These are phyloP conservation scores for Pristionchus japonicus DNA, from an alignment of 2,888 invertebrate genomes.

Conservation along the genomic window DNA sequence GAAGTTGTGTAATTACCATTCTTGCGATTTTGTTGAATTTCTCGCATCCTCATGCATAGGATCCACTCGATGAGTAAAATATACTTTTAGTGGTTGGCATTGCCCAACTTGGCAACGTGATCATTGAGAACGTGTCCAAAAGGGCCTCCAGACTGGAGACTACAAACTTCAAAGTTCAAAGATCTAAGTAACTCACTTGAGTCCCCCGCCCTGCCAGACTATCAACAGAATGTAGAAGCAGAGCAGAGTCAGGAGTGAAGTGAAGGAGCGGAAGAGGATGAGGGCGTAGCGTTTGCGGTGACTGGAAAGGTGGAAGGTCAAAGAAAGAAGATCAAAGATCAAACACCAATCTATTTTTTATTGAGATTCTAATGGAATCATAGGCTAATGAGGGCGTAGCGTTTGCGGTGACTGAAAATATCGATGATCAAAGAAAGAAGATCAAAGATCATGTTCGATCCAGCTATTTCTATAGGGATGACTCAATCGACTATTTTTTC, in stretches of 20 bases:
- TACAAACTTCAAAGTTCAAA: slow-evolving; percentile 1
- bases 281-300: slow-evolving; percentile 69
- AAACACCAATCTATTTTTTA: neutral
- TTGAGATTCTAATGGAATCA: too few species aligned
- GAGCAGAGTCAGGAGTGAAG: slow-evolving; percentile 64
- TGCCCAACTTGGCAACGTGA: too few species aligned
- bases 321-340: neutral
- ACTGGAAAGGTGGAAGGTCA: too few species aligned
- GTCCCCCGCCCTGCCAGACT: slow-evolving; percentile 67
- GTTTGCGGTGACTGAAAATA: slow-evolving; percentile 69
- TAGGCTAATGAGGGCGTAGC: slow-evolving; percentile 63
- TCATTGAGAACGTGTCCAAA: too few species aligned
- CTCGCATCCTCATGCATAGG: neutral
- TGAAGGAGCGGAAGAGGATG: slow-evolving; percentile 64
- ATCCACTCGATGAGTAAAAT: neutral
- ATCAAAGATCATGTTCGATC: neutral
- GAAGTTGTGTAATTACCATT: too few species aligned
- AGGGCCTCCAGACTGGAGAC: too few species aligned
- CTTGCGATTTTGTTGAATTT: neutral
- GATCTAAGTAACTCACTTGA: slow-evolving; percentile 48
- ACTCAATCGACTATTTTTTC: too few species aligned
- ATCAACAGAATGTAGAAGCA: slow-evolving; percentile 69
- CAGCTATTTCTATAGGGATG: neutral
- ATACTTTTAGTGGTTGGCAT: too few species aligned
- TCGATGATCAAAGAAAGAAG: too few species aligned